Base-by-base conservation (phyloP, 2,888 invertebrate genomes). In the Erebia palarica region DNA sequence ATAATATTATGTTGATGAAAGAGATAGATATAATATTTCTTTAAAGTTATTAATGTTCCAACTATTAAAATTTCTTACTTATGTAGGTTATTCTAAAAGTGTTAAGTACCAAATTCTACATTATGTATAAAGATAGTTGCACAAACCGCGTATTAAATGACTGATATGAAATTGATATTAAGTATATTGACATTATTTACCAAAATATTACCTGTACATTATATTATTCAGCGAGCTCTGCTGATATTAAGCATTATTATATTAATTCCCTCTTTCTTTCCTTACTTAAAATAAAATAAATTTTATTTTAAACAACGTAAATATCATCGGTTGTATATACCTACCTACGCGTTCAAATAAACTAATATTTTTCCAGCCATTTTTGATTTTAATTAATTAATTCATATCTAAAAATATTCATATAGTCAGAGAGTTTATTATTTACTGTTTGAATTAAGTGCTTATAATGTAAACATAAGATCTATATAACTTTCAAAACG, bases 121-220 rank as follows among this genome's bases (percentile, higher is more conserved):
- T 75, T 76, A 75, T 76, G 78, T 82, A 81, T 81, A 82, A 84
- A 85, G 82, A 82, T 82, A 81, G 80, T 77, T 82, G 82, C 81
- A 81, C 82, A 81, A 82, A 82, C 80, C 80, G 82, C 82, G 79
- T 81, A 82, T 80, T 84, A 83, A 76, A 82, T 74, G 82, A 82
- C 80, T 91, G 92, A 92, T 92, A 92, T 92, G 92, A 90, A 91
- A 91, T 91, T 89, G 91, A 91, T 92, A 91, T 90, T 81, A 86
- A 82, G 81, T 85, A 85, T 87, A 92, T 91, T 91, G 91, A 92
- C 91, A 86, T 90, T 85, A 86, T 86, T 89, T 89, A 88, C 86
- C 86, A 86, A 87, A 83, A 79, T 80, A 83, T 83, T 81, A 83
- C 81, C 83, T 87, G 84, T 87, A 88, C 85, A 86, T 21, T 49